Conservation (phyloP, 92 coral and sea anemone genomes). For the Parazoanthus darwini region DNA sequence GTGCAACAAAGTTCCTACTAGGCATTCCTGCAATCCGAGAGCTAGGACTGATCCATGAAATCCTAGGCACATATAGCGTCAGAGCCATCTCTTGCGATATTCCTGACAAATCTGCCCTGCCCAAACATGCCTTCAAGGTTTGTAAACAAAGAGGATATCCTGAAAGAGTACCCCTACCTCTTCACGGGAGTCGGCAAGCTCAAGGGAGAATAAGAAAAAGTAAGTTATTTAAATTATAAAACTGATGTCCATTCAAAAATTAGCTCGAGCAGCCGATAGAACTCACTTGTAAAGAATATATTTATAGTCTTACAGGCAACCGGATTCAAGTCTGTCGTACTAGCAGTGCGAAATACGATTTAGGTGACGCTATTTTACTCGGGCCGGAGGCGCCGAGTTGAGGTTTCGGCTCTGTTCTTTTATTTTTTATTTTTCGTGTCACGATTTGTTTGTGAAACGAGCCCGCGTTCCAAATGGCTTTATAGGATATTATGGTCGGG, state of each 20-base stretch:
- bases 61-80: constrained; percentile 27
- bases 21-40: constrained; percentile 46
- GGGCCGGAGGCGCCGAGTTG: too few species aligned
- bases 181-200: constrained; percentile 45
- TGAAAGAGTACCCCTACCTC: constrained; percentile 42
- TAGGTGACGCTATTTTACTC: not conserved
- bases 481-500: too few species aligned
- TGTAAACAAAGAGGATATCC: constrained; percentile 12
- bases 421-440: too few species aligned
- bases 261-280: not conserved
- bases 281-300: not conserved
- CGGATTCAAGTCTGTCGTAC: constrained; percentile 2
- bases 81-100: not conserved
- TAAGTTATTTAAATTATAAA: not conserved
- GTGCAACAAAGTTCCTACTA: constrained; percentile 37
- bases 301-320: not conserved
- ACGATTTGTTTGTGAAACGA: too few species aligned
- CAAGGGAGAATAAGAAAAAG: constrained; percentile 19
- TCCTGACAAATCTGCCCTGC: not conserved
- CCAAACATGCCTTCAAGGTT: not conserved
- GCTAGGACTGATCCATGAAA: constrained; percentile 37
- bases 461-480: too few species aligned
- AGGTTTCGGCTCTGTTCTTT: too few species aligned
- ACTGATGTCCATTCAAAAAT: not conserved
- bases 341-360: not conserved